phyloP scores from a whole-genome alignment of 64 coral and sea anemone species.

The Cladopsammia gracilis region DNA sequence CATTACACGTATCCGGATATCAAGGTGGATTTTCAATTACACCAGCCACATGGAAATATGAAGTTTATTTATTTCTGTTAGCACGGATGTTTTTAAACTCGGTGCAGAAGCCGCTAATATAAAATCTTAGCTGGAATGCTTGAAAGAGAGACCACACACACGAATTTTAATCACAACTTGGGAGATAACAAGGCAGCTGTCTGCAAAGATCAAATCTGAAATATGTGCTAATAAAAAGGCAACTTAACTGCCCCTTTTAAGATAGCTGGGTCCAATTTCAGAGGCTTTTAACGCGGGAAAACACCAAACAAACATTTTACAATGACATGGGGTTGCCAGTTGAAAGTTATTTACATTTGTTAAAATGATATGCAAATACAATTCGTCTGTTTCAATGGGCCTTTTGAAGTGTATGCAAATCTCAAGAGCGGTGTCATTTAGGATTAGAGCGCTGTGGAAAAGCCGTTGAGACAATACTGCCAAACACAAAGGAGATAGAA shows the following conservation, averaged over 20 bases:
- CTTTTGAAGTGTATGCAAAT: constrained; percentile 35
- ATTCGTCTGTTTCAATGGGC: neutral
- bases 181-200: constrained; percentile 7
- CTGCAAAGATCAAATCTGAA: neutral
- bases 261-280: neutral
- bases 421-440: neutral
- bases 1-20: neutral
- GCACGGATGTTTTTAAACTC: constrained; percentile 13
- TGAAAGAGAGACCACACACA: neutral
- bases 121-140: constrained; percentile 1
- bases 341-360: constrained; percentile 12
- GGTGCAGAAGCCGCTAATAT: neutral
- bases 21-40: neutral
- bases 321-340: constrained; percentile 4
- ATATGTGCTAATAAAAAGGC: neutral
- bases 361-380: constrained; percentile 43
- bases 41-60: neutral
- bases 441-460: constrained; percentile 21
- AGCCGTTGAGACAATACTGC: neutral
- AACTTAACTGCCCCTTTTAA: neutral
- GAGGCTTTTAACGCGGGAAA: constrained; percentile 13
- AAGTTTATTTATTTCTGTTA: neutral
- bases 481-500: neutral
- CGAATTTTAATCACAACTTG: neutral
- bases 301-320: constrained; percentile 22